Base-by-base conservation (phyloP, 2,113 vertebrate species). In the Epinephelus moara region DNA sequence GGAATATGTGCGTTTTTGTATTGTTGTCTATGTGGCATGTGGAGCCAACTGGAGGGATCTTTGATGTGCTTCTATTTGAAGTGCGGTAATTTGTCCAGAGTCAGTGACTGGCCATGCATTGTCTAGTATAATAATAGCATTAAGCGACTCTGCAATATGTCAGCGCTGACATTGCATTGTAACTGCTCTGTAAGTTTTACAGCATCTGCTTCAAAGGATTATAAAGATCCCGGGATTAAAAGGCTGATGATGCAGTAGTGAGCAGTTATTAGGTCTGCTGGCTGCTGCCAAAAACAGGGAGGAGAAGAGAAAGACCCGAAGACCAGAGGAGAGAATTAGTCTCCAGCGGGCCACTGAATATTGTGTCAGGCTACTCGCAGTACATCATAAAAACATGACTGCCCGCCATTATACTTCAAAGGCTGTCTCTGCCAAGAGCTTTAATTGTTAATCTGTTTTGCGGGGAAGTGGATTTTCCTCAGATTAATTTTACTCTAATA, bases 371-470 rank as follows among this genome's bases (percentile, higher is more conserved):
- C 84, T 84, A 69, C 67, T 71, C 55, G 2, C 15, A 53, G 63
- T 40, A 76, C 59, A 70, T 75, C 63, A 62, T 33, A 56, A 84
- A 82, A 78, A 86, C 67, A 75, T 2, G 23, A 71, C 81, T 76
- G 75, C 64, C 30, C 11, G 18, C 70, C 70, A 77, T 82, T 78
- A 33, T 64, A 88, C 86, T 89, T 89, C 86, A 91, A 93, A 90
- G 78, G 52, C 78, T 40, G 62, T 80, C 78, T 69, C 45, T 15
- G 82, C 90, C 81, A 55, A 84, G 76, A 90, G 83, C 85, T 85
- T 91, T 88, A 86, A 87, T 86, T 89, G 84, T 86, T 90, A 85
- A 89, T 91, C 70, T 86, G 81, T 86, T 80, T 86, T 83, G 57
- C 59, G 63, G 53, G 33, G 73, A 74, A 70, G 90, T 78, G 86